Base-by-base conservation (phyloP, 1,140 invertebrate genomes). In the Hypsibius dujardini region DNA sequence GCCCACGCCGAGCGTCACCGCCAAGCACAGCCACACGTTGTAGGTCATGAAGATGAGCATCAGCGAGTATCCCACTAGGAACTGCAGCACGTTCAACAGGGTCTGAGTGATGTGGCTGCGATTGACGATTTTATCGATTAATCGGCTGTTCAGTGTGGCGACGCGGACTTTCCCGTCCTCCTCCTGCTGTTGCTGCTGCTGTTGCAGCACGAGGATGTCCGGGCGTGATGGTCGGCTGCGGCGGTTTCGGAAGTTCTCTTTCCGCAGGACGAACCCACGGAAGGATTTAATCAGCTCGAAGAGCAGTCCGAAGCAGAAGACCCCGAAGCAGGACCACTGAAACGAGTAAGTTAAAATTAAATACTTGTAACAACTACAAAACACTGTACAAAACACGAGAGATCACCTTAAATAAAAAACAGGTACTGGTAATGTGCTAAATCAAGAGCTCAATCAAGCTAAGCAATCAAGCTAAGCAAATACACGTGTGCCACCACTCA, bases 71-170 rank as follows among this genome's bases (percentile, higher is more conserved):
- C 1, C 80, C 83, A 28, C 28, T 28, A 28, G 28, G 28, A 28
- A 69, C 7, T 73, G 46, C 62, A n/a, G 12, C 1, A 2, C 42
- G 40, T 97, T 92, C 2, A 98, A 82, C 7, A 87, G 75, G 1
- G 92, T 95, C 80, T 97, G 92, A 47, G 88, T 81, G n/a, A 86
- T 78, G 79, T 95, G 92, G 73, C 74, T 70, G 1, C 72, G 1
- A 70, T 74, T 60, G n/a, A 69, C 28, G 69, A 70, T 76, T 28
- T 40, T 74, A 73, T 72, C 40, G 3, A 62, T 7, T 50, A 75
- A 75, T 14, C 70, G 50, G 28, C 28, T 28, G 47, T 72, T 72
- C n/a, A 67, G 56, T 47, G 40, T 28, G 50, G 71, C 46, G 2
- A 73, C n/a, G 14, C 47, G 72, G 3, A 71, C 62, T n/a, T 46